These are phyloP conservation scores for Ceuthmochares aereus DNA, from an alignment of 2,113 vertebrate genomes.

Conservation along the genomic window DNA sequence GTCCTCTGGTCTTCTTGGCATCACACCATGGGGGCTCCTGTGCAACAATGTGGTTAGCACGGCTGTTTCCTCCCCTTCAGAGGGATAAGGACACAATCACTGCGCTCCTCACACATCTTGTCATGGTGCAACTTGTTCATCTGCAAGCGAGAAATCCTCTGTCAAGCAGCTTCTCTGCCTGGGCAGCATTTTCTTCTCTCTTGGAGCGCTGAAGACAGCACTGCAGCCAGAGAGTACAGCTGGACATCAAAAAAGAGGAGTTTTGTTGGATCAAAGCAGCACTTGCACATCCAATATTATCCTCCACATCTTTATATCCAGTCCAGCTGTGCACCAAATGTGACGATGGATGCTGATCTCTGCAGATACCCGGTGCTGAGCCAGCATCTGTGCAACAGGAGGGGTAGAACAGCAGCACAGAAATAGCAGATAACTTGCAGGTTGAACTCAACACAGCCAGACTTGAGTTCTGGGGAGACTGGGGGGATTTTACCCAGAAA, in stretches of 20 bases:
- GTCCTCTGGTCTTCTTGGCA: background rate
- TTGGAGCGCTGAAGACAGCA: background rate
- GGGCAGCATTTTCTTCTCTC: background rate
- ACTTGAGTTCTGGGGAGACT: background rate
- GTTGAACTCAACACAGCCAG: background rate
- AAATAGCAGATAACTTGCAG: background rate
- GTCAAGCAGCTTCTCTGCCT: background rate
- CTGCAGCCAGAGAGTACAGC: background rate
- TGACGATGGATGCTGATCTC: background rate
- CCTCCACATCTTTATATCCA: background rate
- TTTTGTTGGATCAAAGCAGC: background rate
- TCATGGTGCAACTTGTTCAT: background rate
- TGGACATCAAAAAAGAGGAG: background rate
- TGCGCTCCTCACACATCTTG: background rate
- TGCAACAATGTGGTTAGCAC: background rate
- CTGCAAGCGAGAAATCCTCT: background rate
- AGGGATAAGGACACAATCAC: background rate
- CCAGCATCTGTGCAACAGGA: background rate
- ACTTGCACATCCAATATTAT: fast-evolving
- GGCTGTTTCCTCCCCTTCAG: background rate
- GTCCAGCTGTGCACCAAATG: background rate
- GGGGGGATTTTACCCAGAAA: background rate
- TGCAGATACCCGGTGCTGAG: background rate
- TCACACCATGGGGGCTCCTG: background rate
- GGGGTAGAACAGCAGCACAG: background rate